Percentiles rank a stretch among this genome's conserved stretches.
Evolutionary conservation across 2,797 vertebrate species (phyloP).

Genomic region (Chelon labrosus): DNA sequence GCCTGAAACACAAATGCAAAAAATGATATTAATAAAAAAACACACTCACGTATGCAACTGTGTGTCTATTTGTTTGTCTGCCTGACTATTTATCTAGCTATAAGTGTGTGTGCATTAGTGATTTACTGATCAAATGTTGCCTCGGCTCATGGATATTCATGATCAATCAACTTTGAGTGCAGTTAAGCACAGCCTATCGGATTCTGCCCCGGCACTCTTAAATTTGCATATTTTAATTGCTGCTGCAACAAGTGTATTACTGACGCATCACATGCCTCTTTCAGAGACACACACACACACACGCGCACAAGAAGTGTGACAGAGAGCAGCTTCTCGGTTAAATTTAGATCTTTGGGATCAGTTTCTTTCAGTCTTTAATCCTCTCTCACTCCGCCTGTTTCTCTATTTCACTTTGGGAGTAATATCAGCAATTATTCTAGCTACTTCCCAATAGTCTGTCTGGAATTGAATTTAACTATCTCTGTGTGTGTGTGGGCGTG

Average conservation of each 20-base stretch:
- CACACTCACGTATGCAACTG: background rate
- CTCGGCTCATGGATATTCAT: slow-evolving; percentile 68
- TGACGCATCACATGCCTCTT: slow-evolving; percentile 43
- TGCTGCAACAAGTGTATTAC: slow-evolving; percentile 55
- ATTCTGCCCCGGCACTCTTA: slow-evolving; percentile 50
- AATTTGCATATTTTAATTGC: slow-evolving; percentile 80
- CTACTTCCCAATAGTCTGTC: slow-evolving; percentile 57
- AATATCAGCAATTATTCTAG: slow-evolving; percentile 70
- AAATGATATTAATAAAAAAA: no score
- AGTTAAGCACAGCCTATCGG: slow-evolving; percentile 72
- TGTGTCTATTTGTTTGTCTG: background rate
- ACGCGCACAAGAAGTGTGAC: slow-evolving; percentile 25
- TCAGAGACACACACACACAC: slow-evolving; percentile 1
- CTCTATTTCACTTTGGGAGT: slow-evolving; percentile 53
- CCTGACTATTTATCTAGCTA: background rate
- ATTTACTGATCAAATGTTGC: slow-evolving; percentile 46
- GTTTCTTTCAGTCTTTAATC: slow-evolving; percentile 49
- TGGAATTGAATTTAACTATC: slow-evolving; percentile 58
- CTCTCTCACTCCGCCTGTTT: slow-evolving; percentile 13
- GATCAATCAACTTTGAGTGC: slow-evolving; percentile 65
- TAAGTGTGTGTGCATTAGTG: background rate
- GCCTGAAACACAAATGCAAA: background rate
- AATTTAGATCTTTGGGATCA: slow-evolving; percentile 56
- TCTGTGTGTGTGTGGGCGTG: slow-evolving; percentile 24
- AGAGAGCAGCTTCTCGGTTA: slow-evolving; percentile 27